phyloP scores from a whole-genome alignment of 2,888 invertebrate genomes.

The Catocala fraxini region DNA sequence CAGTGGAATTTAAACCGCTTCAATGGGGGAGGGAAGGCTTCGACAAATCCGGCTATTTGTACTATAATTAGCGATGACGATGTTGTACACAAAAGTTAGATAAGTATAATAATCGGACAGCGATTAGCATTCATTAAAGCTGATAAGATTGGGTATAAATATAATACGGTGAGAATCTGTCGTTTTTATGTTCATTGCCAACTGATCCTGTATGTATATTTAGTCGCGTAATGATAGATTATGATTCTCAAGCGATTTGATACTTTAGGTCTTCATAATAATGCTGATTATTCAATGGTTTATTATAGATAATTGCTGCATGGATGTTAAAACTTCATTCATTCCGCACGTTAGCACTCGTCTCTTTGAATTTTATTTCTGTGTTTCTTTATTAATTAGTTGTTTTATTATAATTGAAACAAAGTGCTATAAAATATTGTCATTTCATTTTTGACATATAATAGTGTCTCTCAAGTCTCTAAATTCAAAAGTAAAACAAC shows the following conservation, averaged over 20 bases:
- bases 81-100: conserved; percentile 30
- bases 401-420: no score
- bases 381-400: no score
- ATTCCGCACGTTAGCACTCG: neutral
- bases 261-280: conserved; percentile 20
- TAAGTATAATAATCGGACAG: conserved; percentile 38
- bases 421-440: no score
- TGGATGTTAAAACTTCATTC: conserved; percentile 20
- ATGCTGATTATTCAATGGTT: conserved; percentile 19
- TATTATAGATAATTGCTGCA: conserved; percentile 8
- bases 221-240: conserved; percentile 16
- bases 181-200: conserved; percentile 47
- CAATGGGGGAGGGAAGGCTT: conserved; percentile 63
- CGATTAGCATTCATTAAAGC: conserved; percentile 52
- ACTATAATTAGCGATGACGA: conserved; percentile 53
- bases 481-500: no score
- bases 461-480: no score
- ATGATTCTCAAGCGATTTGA: neutral
- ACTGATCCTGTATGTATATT: conserved; percentile 38
- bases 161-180: conserved; percentile 41
- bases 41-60: conserved; percentile 40
- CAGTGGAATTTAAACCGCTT: conserved; percentile 79
- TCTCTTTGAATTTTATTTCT: no score
- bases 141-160: conserved; percentile 41
- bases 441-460: no score